These are phyloP conservation scores for Gallinago jamesoni DNA, from an alignment of 2,113 vertebrate genomes.

Conservation along the genomic window DNA sequence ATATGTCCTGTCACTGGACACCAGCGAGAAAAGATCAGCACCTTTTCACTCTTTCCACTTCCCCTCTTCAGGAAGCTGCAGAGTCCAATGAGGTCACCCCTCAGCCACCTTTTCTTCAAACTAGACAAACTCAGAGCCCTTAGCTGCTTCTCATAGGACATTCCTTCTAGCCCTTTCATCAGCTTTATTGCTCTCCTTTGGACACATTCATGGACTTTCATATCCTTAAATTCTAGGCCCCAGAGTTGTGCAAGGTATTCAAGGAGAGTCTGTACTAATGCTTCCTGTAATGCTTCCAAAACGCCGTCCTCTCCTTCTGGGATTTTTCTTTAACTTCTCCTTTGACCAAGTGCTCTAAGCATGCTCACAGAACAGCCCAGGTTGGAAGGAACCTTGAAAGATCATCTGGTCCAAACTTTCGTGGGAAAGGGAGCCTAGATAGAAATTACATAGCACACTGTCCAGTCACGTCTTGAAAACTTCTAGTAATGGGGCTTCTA, in stretches of 20 bases:
- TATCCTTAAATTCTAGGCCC: not conserved
- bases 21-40: not conserved
- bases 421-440: not conserved
- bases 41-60: too few species aligned
- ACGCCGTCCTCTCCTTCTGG: not conserved
- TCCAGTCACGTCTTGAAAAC: not conserved
- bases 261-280: not conserved
- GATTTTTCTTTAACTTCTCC: not conserved
- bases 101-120: not conserved
- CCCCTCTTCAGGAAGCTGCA: not conserved
- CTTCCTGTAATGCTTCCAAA: not conserved
- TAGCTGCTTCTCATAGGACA: not conserved
- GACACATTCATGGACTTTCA: not conserved
- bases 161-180: not conserved
- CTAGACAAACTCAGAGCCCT: not conserved
- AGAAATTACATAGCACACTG: not conserved
- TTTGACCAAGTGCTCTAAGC: not conserved
- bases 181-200: not conserved
- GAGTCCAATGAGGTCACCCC: not conserved
- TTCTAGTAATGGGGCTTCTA: not conserved
- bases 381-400: not conserved
- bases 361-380: not conserved
- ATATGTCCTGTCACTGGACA: not conserved
- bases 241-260: not conserved
- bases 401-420: not conserved